These are phyloP conservation scores for Drosophila parvula DNA, from an alignment of 1,140 invertebrate genomes.

Conservation along the genomic window DNA sequence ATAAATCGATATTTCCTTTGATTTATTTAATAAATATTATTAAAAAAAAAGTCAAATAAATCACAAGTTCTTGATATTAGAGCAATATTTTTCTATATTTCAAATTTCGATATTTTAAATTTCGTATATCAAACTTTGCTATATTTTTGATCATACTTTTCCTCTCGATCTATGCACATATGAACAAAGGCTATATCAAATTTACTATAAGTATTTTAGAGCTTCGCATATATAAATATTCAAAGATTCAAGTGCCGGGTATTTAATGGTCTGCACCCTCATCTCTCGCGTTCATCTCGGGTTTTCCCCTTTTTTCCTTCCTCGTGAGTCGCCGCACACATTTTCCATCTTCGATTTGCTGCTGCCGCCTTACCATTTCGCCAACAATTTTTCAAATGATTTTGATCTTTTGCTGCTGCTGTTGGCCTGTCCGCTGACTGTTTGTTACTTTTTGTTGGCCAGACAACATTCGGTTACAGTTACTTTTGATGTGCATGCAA, in stretches of 20 bases:
- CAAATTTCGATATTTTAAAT: not conserved
- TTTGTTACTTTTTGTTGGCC: slow-evolving; percentile 46
- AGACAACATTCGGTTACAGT: slow-evolving; percentile 44
- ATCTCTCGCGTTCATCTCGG: not conserved
- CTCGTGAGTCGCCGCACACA: slow-evolving; percentile 1
- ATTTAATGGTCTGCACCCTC: not conserved
- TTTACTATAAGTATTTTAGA: not conserved
- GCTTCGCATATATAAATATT: too few species aligned
- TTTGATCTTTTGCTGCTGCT: slow-evolving; percentile 52
- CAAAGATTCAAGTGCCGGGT: not conserved
- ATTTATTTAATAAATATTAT: too few species aligned
- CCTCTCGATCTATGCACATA: too few species aligned
- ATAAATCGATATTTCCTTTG: not conserved
- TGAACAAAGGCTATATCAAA: not conserved
- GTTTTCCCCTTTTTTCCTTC: not conserved
- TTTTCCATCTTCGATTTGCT: slow-evolving; percentile 46
- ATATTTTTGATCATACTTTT: too few species aligned
- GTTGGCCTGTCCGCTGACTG: slow-evolving; percentile 30
- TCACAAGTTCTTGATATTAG: too few species aligned
- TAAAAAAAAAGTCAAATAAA: too few species aligned
- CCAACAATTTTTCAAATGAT: slow-evolving; percentile 57
- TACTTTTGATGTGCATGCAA: slow-evolving; percentile 63
- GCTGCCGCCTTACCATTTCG: slow-evolving; percentile 36
- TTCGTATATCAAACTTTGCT: too few species aligned
- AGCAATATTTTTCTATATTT: too few species aligned